phyloP scores from a whole-genome alignment of 1,140 invertebrate species.

The Lucilia cuprina region DNA sequence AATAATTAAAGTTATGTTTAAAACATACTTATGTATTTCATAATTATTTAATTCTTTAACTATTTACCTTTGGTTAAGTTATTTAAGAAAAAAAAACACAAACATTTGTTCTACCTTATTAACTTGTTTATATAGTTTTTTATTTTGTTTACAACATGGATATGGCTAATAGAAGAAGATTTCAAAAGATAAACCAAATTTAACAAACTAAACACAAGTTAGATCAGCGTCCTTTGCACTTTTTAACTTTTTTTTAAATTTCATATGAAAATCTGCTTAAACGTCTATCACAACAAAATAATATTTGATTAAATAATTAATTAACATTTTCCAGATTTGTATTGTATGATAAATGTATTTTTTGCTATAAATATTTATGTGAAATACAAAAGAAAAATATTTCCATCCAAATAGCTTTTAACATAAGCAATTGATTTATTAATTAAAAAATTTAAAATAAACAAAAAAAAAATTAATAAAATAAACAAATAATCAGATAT shows the following conservation, averaged over 20 bases:
- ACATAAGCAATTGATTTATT: slow-evolving; percentile 36
- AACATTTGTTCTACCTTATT: too few relatives aligned
- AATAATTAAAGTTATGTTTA: neutral
- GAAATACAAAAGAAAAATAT: slow-evolving; percentile 37
- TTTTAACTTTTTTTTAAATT: too few relatives aligned
- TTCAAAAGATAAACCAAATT: neutral
- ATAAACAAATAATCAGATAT: slow-evolving; percentile 22
- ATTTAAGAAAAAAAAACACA: too few relatives aligned
- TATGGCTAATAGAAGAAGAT: slow-evolving; percentile 34
- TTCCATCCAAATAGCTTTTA: slow-evolving; percentile 35
- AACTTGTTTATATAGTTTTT: neutral
- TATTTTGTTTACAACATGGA: neutral
- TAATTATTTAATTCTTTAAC: too few relatives aligned
- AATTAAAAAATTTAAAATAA: slow-evolving; percentile 28
- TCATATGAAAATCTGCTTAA: neutral
- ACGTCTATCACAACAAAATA: neutral
- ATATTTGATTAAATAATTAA: neutral
- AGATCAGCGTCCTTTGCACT: slow-evolving; percentile 16
- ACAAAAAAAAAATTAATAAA: neutral
- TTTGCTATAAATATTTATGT: slow-evolving; percentile 45
- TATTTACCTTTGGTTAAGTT: too few relatives aligned
- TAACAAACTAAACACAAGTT: neutral
- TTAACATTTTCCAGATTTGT: slow-evolving; percentile 19
- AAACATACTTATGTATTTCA: neutral
- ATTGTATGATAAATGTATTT: slow-evolving; percentile 40